Evolutionary conservation across 2,888 invertebrate species (phyloP), one percentile per base, ranked within the genome.

Genomic region (Priocnemis perturbator): DNA sequence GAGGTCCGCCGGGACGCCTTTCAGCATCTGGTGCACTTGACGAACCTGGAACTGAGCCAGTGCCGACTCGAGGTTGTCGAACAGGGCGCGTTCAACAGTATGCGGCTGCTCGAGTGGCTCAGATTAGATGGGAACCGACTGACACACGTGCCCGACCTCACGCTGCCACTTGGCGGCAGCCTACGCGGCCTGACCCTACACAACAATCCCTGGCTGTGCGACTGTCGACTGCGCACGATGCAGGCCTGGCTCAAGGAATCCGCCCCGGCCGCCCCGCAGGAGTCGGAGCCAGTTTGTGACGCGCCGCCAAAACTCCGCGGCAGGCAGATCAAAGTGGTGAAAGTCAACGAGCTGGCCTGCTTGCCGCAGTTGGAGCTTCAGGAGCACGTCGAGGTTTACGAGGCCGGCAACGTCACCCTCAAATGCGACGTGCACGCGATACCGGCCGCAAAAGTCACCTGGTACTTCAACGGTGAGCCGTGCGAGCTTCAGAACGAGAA

Each of bases 181-280:
- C 90, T 97, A 79, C 93, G 95, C 81, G 96, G 95, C 67, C 92
- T 97, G 68, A 94, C 95, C 83, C 90, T 97, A 78, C 94, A 96
- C 87, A 94, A 94, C 87, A 97, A 97, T 91, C 94, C 95, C 77
- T 97, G 97, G 97, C 92, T 93, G 79, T 97, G 97, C 89, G 96
- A 97, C 89, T 97, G 97, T 89, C 92, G 93, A 80, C 91, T 97
- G 84, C 90, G 94, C 79, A 93, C 95, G 82, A 90, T 97, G 84
- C 93, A 95, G 85, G 90, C 91, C 74, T 97, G 96, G 96, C 91
- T 97, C 82, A 91, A 92, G 77, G 93, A 93, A 85, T 86, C 88
- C 0, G 81, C 84, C 0, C 94, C 94, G 86, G 94, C 94, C 84
- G 93, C 95, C 79, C 95, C 96, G 9, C 94, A 95, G 85, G 92